A percentile compares a stretch with the other conserved stretches of the same genome.
phyloP scores from a whole-genome alignment of 2,888 invertebrate species.

The Balanococcus diminutus region DNA sequence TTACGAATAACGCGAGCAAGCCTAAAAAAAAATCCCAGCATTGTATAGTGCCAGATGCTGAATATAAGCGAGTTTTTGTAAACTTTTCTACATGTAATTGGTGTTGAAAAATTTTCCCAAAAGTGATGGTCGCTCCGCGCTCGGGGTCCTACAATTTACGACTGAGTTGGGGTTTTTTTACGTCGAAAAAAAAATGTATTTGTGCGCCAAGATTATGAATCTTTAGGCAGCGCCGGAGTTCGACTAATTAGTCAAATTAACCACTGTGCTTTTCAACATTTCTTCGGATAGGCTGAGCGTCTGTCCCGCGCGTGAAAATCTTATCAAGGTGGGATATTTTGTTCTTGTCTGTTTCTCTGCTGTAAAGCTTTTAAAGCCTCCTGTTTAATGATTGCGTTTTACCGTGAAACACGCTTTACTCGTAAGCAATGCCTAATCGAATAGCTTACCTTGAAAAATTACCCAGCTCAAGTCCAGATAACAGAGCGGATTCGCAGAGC shows the following conservation, averaged over 20 bases:
- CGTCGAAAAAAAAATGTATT: not conserved
- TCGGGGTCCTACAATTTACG: not conserved
- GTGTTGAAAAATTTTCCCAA: conserved; percentile 7
- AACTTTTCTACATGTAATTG: conserved; percentile 17
- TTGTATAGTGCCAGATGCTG: conserved; percentile 22
- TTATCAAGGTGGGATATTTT: conserved; percentile 8
- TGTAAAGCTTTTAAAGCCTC: conserved; percentile 6
- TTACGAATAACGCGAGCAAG: not conserved
- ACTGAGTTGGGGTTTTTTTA: not conserved
- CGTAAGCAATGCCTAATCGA: not conserved
- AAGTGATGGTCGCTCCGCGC: not conserved
- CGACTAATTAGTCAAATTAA: conserved; percentile 18
- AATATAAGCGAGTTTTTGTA: not conserved
- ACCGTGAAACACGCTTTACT: conserved; percentile 11
- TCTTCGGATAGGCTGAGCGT: not conserved
- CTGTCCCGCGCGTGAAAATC: not conserved
- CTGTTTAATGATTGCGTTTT: conserved; percentile 19
- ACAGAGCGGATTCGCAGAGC: not conserved
- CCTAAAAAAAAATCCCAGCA: conserved; percentile 21
- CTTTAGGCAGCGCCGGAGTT: not conserved
- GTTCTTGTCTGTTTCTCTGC: not conserved
- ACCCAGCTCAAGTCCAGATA: not conserved
- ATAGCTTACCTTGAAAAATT: conserved; percentile 23
- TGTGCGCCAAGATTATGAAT: not conserved
- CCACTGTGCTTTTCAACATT: not conserved